A percentile compares a stretch with the other conserved stretches of the same genome.
These are phyloP conservation scores for Pyrrhosoma nymphula DNA, from an alignment of 2,888 invertebrate species.

Conservation along the genomic window DNA sequence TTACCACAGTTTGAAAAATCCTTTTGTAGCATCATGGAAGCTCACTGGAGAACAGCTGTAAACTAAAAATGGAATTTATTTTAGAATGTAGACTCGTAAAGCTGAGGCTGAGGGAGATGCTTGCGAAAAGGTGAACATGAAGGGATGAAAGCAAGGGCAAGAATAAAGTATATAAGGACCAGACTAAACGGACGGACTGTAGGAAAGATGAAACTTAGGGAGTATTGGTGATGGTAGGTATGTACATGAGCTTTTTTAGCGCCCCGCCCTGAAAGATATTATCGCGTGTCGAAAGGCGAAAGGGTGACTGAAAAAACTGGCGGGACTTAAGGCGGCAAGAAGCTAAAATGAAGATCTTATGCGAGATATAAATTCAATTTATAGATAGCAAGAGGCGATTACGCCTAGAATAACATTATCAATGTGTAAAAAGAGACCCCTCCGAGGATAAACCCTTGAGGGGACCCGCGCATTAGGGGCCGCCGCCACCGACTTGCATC, in stretches of 20 bases:
- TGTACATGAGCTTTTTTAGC: not conserved
- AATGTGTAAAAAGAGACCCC: not conserved
- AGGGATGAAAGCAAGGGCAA: not conserved
- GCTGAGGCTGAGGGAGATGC: not conserved
- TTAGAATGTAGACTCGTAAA: not conserved
- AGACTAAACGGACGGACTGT: not conserved
- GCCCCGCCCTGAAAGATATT: constrained; percentile 53
- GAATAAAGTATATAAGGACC: not conserved
- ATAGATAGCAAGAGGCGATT: constrained; percentile 36
- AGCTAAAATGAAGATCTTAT: constrained; percentile 48
- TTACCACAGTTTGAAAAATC: no score
- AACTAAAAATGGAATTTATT: no score
- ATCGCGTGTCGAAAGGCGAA: constrained; percentile 56
- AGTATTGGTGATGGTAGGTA: not conserved
- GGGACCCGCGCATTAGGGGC: not conserved
- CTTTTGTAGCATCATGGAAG: no score
- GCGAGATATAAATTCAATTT: constrained; percentile 53
- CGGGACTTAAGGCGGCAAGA: constrained; percentile 30
- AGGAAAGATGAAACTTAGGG: not conserved
- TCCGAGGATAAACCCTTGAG: not conserved
- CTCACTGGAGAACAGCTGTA: no score
- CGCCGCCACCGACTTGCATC: not conserved
- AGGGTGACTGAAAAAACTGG: constrained; percentile 40
- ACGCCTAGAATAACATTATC: constrained; percentile 40
- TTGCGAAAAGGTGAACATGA: not conserved